A percentile compares a stretch with the other conserved stretches of the same genome.
These are phyloP conservation scores for Saimiri boliviensis DNA, from an alignment of 2,113 vertebrate genomes.

Conservation along the genomic window DNA sequence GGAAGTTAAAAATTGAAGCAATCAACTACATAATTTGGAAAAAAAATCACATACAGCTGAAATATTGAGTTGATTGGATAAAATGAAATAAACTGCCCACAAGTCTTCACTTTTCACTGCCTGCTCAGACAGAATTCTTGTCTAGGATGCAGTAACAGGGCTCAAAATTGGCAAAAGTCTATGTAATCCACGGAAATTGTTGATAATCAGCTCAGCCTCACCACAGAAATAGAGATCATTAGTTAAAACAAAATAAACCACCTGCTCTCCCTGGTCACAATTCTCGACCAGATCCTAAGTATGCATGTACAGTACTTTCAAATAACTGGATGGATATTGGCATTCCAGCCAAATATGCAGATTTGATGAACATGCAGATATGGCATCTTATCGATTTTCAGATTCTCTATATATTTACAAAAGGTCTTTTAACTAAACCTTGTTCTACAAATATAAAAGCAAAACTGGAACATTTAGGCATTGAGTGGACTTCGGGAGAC, in stretches of 20 bases:
- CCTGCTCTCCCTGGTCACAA: not conserved
- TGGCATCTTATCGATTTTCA: not conserved
- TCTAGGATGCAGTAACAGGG: conserved; percentile 9
- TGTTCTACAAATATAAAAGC: conserved; percentile 1
- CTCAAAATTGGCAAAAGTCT: conserved; percentile 55
- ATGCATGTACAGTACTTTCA: not conserved
- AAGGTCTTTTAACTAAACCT: not conserved
- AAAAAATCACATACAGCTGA: conserved; percentile 74
- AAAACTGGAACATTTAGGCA: not conserved
- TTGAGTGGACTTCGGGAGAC: not conserved
- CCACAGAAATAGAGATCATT: not conserved
- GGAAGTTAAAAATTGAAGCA: conserved; percentile 71
- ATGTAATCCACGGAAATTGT: conserved; percentile 37
- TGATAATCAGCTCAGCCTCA: conserved; percentile 22
- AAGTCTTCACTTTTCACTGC: conserved; percentile 41
- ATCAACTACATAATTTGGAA: conserved; percentile 72
- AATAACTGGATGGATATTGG: not conserved
- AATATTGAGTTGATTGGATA: conserved; percentile 65
- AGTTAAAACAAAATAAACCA: not conserved
- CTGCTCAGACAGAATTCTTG: conserved; percentile 70
- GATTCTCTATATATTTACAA: conserved; percentile 27
- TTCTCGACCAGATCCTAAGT: not conserved
- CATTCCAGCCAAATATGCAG: not conserved
- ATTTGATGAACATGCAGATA: not conserved
- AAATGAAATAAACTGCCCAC: conserved; percentile 59